Evolutionary conservation across 2,113 vertebrate species (phyloP).

Genomic region (Triplophysa tibetana): DNA sequence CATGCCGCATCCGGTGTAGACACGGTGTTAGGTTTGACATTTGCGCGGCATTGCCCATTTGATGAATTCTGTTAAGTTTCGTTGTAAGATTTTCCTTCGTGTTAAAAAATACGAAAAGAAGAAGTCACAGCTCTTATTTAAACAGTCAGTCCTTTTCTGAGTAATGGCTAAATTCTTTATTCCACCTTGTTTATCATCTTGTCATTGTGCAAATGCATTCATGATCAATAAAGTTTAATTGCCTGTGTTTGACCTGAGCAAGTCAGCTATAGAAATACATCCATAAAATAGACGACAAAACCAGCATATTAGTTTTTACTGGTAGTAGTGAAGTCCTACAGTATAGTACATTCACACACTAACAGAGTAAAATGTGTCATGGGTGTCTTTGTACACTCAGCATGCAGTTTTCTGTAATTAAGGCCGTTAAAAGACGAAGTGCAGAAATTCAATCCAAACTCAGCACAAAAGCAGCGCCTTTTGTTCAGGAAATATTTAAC

Average conservation of each 20-base stretch:
- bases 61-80: too few species aligned
- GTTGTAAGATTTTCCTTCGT: too few species aligned
- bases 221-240: too few species aligned
- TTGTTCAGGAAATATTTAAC: slow-evolving; percentile 50
- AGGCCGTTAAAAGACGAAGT: slow-evolving; percentile 3
- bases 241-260: background rate
- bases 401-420: slow-evolving; percentile 10
- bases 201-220: background rate
- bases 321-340: background rate
- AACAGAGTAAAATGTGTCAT: background rate
- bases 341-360: background rate
- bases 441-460: slow-evolving; percentile 17
- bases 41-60: too few species aligned
- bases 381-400: background rate
- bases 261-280: background rate
- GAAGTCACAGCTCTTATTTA: too few species aligned
- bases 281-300: background rate
- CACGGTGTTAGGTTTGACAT: too few species aligned
- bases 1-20: too few species aligned
- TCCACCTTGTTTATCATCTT: background rate
- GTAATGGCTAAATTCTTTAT: too few species aligned
- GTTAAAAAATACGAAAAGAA: too few species aligned
- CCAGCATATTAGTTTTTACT: background rate
- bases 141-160: too few species aligned
- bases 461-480: slow-evolving; percentile 11